Base-by-base conservation (phyloP, 2,888 invertebrate species). In the Ceramica pisi region DNA sequence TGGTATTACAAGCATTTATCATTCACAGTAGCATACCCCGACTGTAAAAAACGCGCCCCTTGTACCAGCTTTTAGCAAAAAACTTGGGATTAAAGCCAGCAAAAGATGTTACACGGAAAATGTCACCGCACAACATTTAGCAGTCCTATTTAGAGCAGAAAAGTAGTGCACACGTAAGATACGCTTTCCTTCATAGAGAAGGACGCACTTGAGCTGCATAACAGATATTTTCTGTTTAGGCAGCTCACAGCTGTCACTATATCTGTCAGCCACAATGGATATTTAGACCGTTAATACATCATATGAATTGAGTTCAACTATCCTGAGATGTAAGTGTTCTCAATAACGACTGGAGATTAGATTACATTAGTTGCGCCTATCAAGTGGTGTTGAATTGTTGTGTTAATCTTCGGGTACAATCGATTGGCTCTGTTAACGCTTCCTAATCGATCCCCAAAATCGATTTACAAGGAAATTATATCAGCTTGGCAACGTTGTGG, bases 201-300 rank as follows among this genome's bases (percentile, higher is more conserved):
- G 16, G 48, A 50, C 21, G 53, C 79, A 81, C 81, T 85, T 76
- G 78, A 83, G 63, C 76, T 71, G 56, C 61, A 56, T 63, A 85
- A 75, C 85, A 81, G 75, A 82, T 84, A 82, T 64, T 83, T 72
- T 78, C 62, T 83, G 74, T 84, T 85, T 83, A 78, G 23, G 66
- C 73, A 85, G 78, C 78, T 77, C 82, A 82, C 71, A 75, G 78
- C 78, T 77, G 84, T 83, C 71, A 75, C 60, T 85, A 78, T 79
- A 76, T 73, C 75, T 81, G 81, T 78, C 83, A 74, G 57, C 61
- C 53, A 71, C 78, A 67, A 75, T 73, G 41, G 71, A 26, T 61
- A 71, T 56, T 74, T 69, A 67, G 70, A 23, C 62, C 56, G 63
- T 76, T 75, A 74, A 85, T 85, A 85, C 80, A 84, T 85, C 71